Evolutionary conservation across 2,113 vertebrate genomes (phyloP).

Genomic region (Strix uralensis): DNA sequence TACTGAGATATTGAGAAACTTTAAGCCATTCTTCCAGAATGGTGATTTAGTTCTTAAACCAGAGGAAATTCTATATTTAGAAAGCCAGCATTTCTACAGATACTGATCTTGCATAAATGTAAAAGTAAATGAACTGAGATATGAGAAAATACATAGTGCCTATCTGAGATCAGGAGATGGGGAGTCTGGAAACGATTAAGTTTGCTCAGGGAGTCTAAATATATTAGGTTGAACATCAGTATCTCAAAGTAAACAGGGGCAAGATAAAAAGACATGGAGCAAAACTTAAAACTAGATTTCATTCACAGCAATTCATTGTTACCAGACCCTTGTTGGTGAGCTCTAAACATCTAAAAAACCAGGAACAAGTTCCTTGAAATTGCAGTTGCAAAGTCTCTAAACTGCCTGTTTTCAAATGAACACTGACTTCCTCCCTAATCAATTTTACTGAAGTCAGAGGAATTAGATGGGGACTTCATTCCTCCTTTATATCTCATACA

Average conservation of each 20-base stretch:
- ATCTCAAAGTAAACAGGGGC: conserved; percentile 21
- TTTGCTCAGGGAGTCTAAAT: conserved; percentile 37
- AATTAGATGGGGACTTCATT: background rate
- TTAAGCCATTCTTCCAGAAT: background rate
- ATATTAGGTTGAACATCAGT: background rate
- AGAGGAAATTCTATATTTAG: conserved; percentile 32
- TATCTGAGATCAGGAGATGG: conserved; percentile 48
- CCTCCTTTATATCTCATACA: background rate
- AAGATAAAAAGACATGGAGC: conserved; percentile 8
- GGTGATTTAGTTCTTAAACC: conserved; percentile 8
- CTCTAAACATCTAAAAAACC: background rate
- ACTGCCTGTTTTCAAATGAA: background rate
- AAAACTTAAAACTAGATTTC: conserved; percentile 22
- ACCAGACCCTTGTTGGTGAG: background rate
- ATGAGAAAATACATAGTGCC: conserved; percentile 37
- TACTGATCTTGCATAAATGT: conserved; percentile 56
- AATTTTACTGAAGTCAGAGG: background rate
- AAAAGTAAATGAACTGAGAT: conserved; percentile 54
- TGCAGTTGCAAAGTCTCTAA: background rate
- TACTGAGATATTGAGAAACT: background rate
- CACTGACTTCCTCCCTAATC: background rate
- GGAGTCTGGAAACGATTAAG: conserved; percentile 17
- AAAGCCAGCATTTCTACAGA: conserved; percentile 31
- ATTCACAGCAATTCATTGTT: background rate
- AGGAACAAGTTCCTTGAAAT: background rate